phyloP scores from a whole-genome alignment of 2,888 invertebrate species.

The Oscheius myriophilus region DNA sequence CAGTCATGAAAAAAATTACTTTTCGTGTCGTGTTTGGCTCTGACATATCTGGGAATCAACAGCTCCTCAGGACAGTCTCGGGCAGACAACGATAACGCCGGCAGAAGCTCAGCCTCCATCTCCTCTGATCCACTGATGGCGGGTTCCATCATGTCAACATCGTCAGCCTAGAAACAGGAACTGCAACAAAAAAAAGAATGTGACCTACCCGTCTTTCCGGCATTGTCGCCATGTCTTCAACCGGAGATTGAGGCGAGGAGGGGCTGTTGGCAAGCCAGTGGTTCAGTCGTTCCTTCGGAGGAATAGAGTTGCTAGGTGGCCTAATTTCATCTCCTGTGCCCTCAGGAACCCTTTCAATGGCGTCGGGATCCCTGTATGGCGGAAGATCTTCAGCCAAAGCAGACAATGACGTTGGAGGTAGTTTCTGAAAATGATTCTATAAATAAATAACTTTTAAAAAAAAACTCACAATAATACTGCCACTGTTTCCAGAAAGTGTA shows the following conservation, averaged over 20 bases:
- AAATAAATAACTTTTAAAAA: not conserved
- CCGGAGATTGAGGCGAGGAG: constrained; percentile 28
- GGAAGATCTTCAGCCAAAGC: constrained; percentile 17
- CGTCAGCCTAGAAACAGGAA: constrained; percentile 32
- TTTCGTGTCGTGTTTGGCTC: constrained; percentile 26
- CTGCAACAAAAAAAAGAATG: too few species aligned
- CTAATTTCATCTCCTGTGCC: not conserved
- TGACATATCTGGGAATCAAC: constrained; percentile 25
- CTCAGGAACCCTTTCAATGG: not conserved
- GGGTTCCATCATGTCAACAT: constrained; percentile 17
- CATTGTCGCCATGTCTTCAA: constrained; percentile 30
- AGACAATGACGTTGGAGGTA: constrained; percentile 6
- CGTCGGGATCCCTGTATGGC: constrained; percentile 1
- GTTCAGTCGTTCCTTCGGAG: constrained; percentile 30
- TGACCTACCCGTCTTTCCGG: constrained; percentile 24
- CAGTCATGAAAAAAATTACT: constrained; percentile 1
- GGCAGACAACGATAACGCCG: constrained; percentile 38
- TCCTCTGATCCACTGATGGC: constrained; percentile 30
- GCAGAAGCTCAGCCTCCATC: constrained; percentile 52
- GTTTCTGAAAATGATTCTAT: not conserved
- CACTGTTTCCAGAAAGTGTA: too few species aligned
- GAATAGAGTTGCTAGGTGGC: constrained; percentile 16
- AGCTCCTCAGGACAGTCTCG: constrained; percentile 31
- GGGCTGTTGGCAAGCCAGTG: constrained; percentile 37
- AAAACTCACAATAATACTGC: too few species aligned